phyloP scores from a whole-genome alignment of 2,797 vertebrate genomes.

The Eleutherodactylus coqui region DNA sequence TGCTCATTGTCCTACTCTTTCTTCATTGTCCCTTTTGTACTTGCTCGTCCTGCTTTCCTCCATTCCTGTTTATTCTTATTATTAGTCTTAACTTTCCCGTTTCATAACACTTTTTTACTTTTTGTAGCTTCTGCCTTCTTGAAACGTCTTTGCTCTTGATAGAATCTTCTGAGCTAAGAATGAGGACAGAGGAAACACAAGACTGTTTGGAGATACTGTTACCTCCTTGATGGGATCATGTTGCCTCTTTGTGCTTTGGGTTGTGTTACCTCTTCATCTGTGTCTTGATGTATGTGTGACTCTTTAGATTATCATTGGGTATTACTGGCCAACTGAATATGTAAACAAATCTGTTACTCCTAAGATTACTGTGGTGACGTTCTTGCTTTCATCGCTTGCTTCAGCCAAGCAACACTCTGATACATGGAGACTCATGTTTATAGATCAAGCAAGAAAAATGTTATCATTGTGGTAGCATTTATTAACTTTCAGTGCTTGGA shows the following conservation, averaged over 20 bases:
- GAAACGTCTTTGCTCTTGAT: slow-evolving; percentile 26
- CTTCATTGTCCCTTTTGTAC: not conserved
- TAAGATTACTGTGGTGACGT: not conserved
- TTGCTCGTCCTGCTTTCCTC: not conserved
- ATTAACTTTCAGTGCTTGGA: not conserved
- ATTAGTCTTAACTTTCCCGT: not conserved
- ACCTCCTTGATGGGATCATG: slow-evolving; percentile 53
- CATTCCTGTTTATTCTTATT: not conserved
- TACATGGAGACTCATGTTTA: not conserved
- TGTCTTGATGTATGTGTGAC: slow-evolving; percentile 2
- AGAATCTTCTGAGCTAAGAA: slow-evolving; percentile 33
- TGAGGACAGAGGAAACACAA: slow-evolving; percentile 45
- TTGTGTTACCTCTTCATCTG: slow-evolving; percentile 43
- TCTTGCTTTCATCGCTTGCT: not conserved
- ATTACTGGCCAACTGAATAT: slow-evolving; percentile 12
- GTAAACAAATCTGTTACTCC: slow-evolving; percentile 14
- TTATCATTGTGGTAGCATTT: not conserved
- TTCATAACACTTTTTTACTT: slow-evolving; percentile 33
- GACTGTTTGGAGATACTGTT: slow-evolving; percentile 24
- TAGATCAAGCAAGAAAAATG: not conserved
- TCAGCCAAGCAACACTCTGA: not conserved
- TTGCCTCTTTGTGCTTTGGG: slow-evolving; percentile 52
- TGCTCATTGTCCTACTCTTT: not conserved
- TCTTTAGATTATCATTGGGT: not conserved
- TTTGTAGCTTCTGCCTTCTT: not conserved